Conservation (phyloP, 2,797 vertebrate species). For the Esox masquinongy region DNA sequence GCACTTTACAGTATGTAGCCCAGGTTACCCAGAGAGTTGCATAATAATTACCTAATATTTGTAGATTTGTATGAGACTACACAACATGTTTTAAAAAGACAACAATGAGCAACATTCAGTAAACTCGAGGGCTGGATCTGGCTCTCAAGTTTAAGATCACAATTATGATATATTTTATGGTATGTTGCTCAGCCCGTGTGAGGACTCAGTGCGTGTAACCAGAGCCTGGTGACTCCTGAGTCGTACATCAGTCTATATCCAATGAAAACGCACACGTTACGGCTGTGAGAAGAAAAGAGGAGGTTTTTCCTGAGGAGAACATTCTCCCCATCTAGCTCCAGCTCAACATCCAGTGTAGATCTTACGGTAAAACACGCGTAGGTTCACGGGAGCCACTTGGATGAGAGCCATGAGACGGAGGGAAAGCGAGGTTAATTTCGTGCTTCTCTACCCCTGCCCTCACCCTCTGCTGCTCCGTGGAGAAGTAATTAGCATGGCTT, state of each 20-base stretch:
- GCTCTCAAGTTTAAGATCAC: not conserved
- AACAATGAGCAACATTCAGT: not conserved
- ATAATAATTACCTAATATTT: not conserved
- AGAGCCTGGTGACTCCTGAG: not conserved
- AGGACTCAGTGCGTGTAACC: constrained; percentile 1
- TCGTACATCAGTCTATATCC: not conserved
- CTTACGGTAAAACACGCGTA: constrained; percentile 26
- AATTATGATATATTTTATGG: not conserved
- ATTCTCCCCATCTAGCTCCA: not conserved
- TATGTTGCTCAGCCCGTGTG: not conserved
- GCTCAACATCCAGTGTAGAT: constrained; percentile 21
- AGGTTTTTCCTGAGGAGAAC: constrained; percentile 47
- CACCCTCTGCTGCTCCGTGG: constrained; percentile 27
- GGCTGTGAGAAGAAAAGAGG: constrained; percentile 37
- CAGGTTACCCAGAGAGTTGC: constrained; percentile 21
- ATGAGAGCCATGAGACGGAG: constrained; percentile 4
- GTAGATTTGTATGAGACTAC: not conserved
- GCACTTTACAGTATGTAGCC: constrained; percentile 21
- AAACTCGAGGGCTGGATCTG: not conserved
- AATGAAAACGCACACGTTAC: not conserved
- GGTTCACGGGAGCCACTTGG: constrained; percentile 30
- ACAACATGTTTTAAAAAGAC: not conserved
- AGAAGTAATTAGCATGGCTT: constrained; percentile 52
- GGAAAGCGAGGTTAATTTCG: constrained; percentile 40
- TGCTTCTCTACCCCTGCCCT: constrained; percentile 36